Evolutionary conservation across 2,888 invertebrate species (phyloP).

Genomic region (Biston stratarius): DNA sequence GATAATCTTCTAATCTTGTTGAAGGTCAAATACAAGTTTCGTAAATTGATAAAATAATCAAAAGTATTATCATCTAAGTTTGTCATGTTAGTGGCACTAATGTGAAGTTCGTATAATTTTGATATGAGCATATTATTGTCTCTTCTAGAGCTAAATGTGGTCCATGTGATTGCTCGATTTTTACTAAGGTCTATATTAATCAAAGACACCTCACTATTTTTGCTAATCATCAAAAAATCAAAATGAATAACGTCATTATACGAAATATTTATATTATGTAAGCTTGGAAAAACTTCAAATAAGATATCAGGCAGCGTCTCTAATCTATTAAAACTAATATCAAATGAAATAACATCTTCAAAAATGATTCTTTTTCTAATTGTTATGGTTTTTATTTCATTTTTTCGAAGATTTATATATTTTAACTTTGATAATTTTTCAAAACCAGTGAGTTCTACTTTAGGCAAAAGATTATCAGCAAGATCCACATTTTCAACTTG

Average conservation of each 20-base stretch:
- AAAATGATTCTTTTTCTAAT: constrained; percentile 72
- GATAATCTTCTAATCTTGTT: constrained; percentile 93
- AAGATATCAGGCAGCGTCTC: constrained; percentile 67
- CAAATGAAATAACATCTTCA: constrained; percentile 69
- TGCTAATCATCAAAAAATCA: constrained; percentile 70
- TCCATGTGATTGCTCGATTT: constrained; percentile 74
- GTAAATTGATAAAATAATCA: constrained; percentile 91
- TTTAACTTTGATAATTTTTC: constrained; percentile 73
- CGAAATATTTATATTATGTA: constrained; percentile 77
- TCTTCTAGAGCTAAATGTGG: constrained; percentile 55
- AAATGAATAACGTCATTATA: constrained; percentile 75
- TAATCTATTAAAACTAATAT: constrained; percentile 76
- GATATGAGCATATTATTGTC: constrained; percentile 72
- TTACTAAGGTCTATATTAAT: constrained; percentile 79
- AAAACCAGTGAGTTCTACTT: constrained; percentile 89
- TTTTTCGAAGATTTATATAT: constrained; percentile 73
- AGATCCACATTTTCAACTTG: constrained; percentile 90
- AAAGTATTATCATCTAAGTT: constrained; percentile 89
- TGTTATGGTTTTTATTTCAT: constrained; percentile 74
- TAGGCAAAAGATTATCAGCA: constrained; percentile 89
- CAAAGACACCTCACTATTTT: constrained; percentile 63
- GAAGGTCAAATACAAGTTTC: constrained; percentile 91
- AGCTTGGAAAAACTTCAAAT: constrained; percentile 77
- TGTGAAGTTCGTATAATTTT: constrained; percentile 77
- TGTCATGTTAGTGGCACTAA: constrained; percentile 75